These are phyloP conservation scores for Coptodon bakossiorum DNA, from an alignment of 2,113 vertebrate species.

Conservation along the genomic window DNA sequence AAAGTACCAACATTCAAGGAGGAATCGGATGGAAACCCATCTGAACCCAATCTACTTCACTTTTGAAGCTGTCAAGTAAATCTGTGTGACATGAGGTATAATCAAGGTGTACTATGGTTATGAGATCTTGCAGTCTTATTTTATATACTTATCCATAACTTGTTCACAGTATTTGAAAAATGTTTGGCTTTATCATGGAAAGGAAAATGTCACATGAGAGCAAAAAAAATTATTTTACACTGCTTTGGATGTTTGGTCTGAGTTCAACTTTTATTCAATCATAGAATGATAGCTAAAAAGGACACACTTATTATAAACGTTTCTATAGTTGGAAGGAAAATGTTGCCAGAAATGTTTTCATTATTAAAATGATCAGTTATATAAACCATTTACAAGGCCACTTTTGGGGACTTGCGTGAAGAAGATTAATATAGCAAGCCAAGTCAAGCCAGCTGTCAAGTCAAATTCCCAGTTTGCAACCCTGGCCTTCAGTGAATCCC, in stretches of 20 bases:
- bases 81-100: neutral
- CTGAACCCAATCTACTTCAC: constrained; percentile 8
- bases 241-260: neutral
- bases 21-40: neutral
- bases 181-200: neutral
- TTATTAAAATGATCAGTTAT: neutral
- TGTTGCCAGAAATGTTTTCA: neutral
- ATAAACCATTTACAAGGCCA: neutral
- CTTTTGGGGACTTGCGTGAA: neutral
- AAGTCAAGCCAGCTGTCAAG: neutral
- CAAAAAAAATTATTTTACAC: neutral
- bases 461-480: neutral
- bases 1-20: neutral
- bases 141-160: neutral
- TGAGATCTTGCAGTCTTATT: neutral
- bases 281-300: neutral
- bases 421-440: neutral
- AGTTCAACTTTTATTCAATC: neutral
- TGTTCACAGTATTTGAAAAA: neutral
- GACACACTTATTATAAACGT: neutral
- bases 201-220: neutral
- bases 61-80: neutral
- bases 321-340: neutral
- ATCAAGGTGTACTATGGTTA: neutral
- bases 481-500: neutral